A percentile compares a stretch with the other conserved stretches of the same genome.
These are phyloP conservation scores for Pollenia angustigena DNA, from an alignment of 2,888 invertebrate species.

Conservation along the genomic window DNA sequence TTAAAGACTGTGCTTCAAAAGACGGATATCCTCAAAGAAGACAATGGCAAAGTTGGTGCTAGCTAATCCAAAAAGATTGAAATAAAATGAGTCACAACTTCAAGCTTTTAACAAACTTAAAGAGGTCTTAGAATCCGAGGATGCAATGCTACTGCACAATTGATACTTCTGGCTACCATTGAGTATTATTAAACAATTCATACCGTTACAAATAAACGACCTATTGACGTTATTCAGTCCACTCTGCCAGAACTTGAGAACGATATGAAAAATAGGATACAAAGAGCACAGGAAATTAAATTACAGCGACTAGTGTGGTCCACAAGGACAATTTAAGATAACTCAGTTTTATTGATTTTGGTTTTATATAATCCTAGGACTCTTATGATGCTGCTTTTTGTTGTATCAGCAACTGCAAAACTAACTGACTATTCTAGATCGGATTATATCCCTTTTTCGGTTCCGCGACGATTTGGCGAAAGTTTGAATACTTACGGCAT, in stretches of 20 bases:
- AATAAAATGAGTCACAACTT: neutral
- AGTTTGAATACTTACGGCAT: neutral
- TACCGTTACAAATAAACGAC: neutral
- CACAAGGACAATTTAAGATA: too few species aligned
- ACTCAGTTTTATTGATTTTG: neutral
- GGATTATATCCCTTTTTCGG: neutral
- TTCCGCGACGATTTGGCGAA: neutral
- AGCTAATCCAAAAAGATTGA: neutral
- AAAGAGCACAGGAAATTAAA: too few species aligned
- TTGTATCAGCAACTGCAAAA: too few species aligned
- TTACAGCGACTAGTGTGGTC: too few species aligned
- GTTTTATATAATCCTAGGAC: neutral
- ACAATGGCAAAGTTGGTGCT: conserved; percentile 28
- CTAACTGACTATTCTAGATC: too few species aligned
- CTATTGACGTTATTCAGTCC: conserved; percentile 3
- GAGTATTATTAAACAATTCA: neutral
- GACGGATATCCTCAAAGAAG: conserved; percentile 16
- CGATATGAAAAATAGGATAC: too few species aligned
- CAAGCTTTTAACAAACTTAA: neutral
- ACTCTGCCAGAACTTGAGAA: neutral
- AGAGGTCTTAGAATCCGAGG: neutral
- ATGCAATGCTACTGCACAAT: neutral
- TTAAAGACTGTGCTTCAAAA: too few species aligned
- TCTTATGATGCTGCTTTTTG: neutral
- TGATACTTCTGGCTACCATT: conserved; percentile 2